Evolutionary conservation across 2,888 invertebrate species (phyloP).

Genomic region (Apotomis turbidana): DNA sequence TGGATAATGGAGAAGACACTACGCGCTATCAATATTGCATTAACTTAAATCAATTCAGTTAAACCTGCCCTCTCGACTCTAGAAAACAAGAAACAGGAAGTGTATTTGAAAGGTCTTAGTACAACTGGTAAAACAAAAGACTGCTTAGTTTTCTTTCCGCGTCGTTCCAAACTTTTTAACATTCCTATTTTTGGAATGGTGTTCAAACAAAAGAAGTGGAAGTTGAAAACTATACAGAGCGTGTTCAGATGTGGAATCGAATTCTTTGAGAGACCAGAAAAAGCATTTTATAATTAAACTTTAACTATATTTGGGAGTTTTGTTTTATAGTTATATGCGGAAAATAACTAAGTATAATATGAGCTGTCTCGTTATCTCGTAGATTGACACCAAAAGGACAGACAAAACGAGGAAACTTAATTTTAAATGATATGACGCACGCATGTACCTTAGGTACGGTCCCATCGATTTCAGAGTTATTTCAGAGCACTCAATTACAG

Average conservation of each 20-base stretch:
- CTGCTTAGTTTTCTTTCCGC: slow-evolving; percentile 11
- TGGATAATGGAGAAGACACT: slow-evolving; percentile 28
- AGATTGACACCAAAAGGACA: not conserved
- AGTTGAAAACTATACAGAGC: not conserved
- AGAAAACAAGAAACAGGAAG: slow-evolving; percentile 35
- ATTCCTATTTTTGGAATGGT: slow-evolving; percentile 20
- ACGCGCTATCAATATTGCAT: slow-evolving; percentile 42
- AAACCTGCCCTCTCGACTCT: slow-evolving; percentile 21
- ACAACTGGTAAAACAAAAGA: slow-evolving; percentile 3
- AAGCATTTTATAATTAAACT: too few relatives aligned
- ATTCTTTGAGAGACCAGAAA: not conserved
- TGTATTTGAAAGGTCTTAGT: slow-evolving; percentile 19
- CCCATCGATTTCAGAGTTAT: slow-evolving; percentile 4
- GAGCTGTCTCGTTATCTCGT: not conserved
- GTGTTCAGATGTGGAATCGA: not conserved
- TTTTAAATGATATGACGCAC: not conserved
- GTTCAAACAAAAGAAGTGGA: slow-evolving; percentile 20
- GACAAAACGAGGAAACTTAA: not conserved
- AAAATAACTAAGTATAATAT: too few relatives aligned
- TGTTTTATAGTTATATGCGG: too few relatives aligned
- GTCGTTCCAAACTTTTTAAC: slow-evolving; percentile 19
- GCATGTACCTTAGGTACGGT: not conserved
- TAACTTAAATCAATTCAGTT: slow-evolving; percentile 28
- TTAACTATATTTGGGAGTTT: too few relatives aligned
- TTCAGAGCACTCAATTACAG: slow-evolving; percentile 27